Evolutionary conservation across 2,113 vertebrate species (phyloP).

Genomic region (Vidua macroura): DNA sequence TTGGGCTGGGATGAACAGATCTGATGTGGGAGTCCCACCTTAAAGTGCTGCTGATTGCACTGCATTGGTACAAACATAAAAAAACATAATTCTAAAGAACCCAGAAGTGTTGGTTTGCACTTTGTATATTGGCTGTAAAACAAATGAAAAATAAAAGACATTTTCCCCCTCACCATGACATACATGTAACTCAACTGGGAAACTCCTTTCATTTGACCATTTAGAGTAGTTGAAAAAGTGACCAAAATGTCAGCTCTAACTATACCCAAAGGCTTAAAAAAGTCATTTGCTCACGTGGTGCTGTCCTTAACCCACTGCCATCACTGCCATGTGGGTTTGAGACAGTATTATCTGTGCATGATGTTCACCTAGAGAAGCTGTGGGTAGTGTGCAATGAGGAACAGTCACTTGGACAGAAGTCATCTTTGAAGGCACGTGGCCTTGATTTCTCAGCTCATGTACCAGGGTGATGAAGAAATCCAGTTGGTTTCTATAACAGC

Average conservation of each 20-base stretch:
- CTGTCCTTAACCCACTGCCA: background rate
- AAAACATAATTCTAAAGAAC: background rate
- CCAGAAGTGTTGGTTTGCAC: background rate
- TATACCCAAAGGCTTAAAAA: background rate
- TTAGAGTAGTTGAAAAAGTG: background rate
- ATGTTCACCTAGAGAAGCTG: background rate
- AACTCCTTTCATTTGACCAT: background rate
- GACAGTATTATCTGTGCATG: too few relatives aligned
- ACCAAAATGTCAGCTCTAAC: background rate
- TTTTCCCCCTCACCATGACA: fast-evolving
- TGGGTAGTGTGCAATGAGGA: background rate
- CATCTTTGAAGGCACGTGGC: background rate
- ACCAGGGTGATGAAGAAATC: background rate
- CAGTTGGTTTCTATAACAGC: background rate
- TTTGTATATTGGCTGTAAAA: background rate
- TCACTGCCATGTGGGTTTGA: fast-evolving
- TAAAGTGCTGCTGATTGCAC: background rate
- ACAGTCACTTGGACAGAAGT: background rate
- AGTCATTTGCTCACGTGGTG: fast-evolving
- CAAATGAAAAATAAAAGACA: background rate
- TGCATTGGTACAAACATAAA: background rate
- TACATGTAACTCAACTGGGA: background rate
- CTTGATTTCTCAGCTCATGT: background rate
- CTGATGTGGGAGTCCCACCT: background rate
- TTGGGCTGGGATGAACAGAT: background rate